A percentile compares a stretch with the other conserved stretches of the same genome.
Evolutionary conservation across 2,797 vertebrate genomes (phyloP).

Genomic region (Agapornis canus): DNA sequence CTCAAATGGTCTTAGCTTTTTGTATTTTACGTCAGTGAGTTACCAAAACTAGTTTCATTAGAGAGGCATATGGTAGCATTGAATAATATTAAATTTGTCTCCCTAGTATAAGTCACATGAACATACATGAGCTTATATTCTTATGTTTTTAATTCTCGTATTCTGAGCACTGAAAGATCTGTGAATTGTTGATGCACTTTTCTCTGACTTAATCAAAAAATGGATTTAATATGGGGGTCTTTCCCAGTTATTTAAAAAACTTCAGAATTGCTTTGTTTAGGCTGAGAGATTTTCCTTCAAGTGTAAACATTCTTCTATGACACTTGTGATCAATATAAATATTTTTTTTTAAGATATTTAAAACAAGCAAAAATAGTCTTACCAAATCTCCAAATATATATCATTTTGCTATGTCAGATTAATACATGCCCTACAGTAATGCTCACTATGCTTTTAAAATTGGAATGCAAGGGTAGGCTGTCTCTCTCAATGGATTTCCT

Average conservation of each 20-base stretch:
- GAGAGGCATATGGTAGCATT: background rate
- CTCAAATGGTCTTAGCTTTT: background rate
- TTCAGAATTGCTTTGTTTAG: background rate
- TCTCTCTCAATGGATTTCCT: slow-evolving; percentile 20
- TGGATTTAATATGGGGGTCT: background rate
- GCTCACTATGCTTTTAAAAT: background rate
- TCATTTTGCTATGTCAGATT: background rate
- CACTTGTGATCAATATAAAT: background rate
- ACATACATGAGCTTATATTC: background rate
- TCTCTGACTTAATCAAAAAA: background rate
- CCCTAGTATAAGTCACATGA: background rate
- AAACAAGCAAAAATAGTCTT: background rate
- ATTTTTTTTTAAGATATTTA: background rate
- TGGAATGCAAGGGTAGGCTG: slow-evolving; percentile 13
- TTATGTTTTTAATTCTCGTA: background rate
- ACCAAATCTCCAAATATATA: background rate
- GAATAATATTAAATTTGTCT: background rate
- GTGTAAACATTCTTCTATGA: background rate
- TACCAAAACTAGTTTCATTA: background rate
- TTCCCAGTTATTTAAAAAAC: background rate
- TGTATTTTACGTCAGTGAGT: background rate
- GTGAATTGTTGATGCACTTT: background rate
- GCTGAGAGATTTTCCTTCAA: background rate
- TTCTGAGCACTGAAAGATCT: background rate
- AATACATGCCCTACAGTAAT: background rate